These are phyloP conservation scores for Holocentrus rufus DNA, from an alignment of 2,797 vertebrate species.

Conservation along the genomic window DNA sequence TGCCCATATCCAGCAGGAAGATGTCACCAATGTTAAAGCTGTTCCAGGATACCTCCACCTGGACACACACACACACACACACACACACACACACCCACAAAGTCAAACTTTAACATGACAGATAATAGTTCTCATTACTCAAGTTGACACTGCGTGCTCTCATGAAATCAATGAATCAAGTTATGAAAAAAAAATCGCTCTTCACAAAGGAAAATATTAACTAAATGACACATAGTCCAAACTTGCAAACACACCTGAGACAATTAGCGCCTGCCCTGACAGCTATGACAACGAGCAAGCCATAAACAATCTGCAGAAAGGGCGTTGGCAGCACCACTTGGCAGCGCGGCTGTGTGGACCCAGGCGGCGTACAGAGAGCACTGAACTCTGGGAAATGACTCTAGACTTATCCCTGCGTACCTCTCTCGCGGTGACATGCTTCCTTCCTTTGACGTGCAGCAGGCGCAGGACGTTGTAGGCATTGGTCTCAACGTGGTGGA, in stretches of 20 bases:
- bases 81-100: neutral
- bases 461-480: constrained; percentile 88
- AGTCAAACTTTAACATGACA: constrained; percentile 4
- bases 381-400: constrained; percentile 5
- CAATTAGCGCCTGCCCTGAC: constrained; percentile 44
- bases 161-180: neutral
- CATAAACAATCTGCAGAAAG: constrained; percentile 42
- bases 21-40: constrained; percentile 92
- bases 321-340: constrained; percentile 31
- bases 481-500: constrained; percentile 90
- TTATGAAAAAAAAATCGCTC: neutral
- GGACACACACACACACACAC: constrained; percentile 23
- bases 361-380: constrained; percentile 26
- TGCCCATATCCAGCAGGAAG: constrained; percentile 91
- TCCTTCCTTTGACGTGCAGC: constrained; percentile 90
- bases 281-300: constrained; percentile 36
- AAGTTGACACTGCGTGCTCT: neutral
- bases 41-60: constrained; percentile 90
- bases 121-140: constrained; percentile 9
- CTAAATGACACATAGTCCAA: constrained; percentile 14
- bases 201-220: neutral
- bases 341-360: constrained; percentile 29
- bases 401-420: constrained; percentile 66
- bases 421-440: constrained; percentile 88
- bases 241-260: neutral